Evolutionary conservation across 2,113 vertebrate species (phyloP), one percentile per base, ranked within the genome.

Genomic region (Onychostoma macrolepis): DNA sequence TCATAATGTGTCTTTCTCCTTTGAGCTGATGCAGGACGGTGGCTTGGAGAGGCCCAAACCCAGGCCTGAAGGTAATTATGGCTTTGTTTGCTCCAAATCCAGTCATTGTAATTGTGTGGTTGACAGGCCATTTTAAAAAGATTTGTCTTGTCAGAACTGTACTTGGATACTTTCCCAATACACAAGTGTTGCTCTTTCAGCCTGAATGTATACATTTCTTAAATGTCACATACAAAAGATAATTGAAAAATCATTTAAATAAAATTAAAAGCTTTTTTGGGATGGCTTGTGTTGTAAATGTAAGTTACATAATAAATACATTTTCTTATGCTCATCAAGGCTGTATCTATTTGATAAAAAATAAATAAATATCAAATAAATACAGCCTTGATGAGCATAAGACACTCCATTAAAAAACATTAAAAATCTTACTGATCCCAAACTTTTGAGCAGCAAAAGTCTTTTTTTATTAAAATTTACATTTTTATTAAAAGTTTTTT

Each of bases 11-110:
- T 97, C 97, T 71, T 98, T 99, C 90, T 96, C 98, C 0, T 99
- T 99, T 91, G 98, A 99, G 80, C 95, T 99, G 90, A 99, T 99
- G 98, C 97, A 99, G 89, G 98, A 99, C 7, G 97, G 97, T 87
- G 98, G 98, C 53, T 81, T 99, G 91, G 97, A 99, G 94, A 98
- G 96, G 92, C 98, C 98, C 71, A 99, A 99, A 81, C 98, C 98
- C 26, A 94, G 98, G 79, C 96, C 97, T 76, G 98, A 99, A 96
- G 98, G 98, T 99, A 96, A 9, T 38, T 67, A 77, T 48, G 28
- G 7, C 56, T 65, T 77, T 80, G 48, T 61, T 38, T 33, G 56
- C 69, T 19, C 48, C 69, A 41, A 58, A 74, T 74, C 82, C 67
- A 24, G 38, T 74, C 19, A 41, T n/a, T 36, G 48, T 58, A 28